Evolutionary conservation across 2,797 vertebrate genomes (phyloP).

Genomic region (Spinus olivaceus): DNA sequence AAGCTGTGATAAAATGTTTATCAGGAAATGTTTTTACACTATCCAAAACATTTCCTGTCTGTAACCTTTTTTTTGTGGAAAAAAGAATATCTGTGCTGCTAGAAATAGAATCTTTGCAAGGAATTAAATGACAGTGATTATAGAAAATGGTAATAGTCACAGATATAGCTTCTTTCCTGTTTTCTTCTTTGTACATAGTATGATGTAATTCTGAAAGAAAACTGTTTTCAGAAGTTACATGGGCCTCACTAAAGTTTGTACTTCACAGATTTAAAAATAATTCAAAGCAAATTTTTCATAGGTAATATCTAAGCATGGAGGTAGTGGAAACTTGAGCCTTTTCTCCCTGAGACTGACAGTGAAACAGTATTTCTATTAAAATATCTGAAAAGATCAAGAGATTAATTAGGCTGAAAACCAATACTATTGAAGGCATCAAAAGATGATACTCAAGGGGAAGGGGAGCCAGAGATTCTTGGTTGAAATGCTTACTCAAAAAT

Average conservation of each 20-base stretch:
- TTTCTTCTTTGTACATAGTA: not conserved
- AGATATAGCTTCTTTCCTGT: not conserved
- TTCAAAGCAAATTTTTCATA: not conserved
- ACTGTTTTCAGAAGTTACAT: not conserved
- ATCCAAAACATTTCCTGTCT: constrained; percentile 68
- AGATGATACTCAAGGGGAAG: not conserved
- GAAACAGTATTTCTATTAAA: not conserved
- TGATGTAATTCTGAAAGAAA: not conserved
- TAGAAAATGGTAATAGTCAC: not conserved
- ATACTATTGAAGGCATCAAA: not conserved
- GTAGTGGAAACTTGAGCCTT: not conserved
- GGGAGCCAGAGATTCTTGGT: not conserved
- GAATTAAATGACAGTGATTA: not conserved
- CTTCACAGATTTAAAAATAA: not conserved
- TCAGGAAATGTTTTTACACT: constrained; percentile 65
- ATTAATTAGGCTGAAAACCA: not conserved
- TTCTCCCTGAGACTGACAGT: not conserved
- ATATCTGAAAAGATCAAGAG: not conserved
- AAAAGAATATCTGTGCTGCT: not conserved
- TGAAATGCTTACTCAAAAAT: not conserved
- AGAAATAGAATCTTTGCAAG: constrained; percentile 21
- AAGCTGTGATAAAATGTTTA: constrained; percentile 64
- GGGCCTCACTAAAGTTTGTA: not conserved
- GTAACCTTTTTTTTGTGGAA: not conserved
- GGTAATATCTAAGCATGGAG: not conserved